Base-by-base conservation (phyloP, 2,888 invertebrate species). In the Cryptus armator region DNA sequence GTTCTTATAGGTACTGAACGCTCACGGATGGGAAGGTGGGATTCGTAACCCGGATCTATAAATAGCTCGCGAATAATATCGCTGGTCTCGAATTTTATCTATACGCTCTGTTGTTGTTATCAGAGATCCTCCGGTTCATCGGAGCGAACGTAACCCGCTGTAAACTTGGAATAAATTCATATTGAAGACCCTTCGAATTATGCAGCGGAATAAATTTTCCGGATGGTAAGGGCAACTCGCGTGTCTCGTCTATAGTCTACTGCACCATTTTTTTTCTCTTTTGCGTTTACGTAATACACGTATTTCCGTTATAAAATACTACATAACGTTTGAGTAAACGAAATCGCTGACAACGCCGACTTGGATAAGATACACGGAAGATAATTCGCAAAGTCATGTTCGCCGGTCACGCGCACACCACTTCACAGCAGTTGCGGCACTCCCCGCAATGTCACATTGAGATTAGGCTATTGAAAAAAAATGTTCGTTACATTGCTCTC, bases 1-100 rank as follows among this genome's bases (percentile, higher is more conserved):
- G 46, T 62, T 59, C 56, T 74, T 19, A 46, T 59, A 62, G 29
- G 59, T 29, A 46, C 29, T n/a, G 62, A 29, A 37, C 37, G 46
- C 62, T 46, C 74, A 32, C 62, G 59, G 46, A 10, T 0, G 29
- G 29, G 5, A 74, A 29, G 46, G 74, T 19, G 37, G 62, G 29
- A 46, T 59, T 46, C 16, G 29, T 14, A 14, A n/a, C 14, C 29
- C 46, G 0, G 7, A 4, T 24, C 74, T 16, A 74, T 24, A 46
- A 74, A 74, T 74, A 74, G 12, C 29, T 14, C 29, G 0, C 46
- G 14, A 44, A 53, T 0, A n/a, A 44, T 56, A 46, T 46, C 56
- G 24, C 1, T 19, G 24, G 19, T 19, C 19, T 53, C 56, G 10
- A 10, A 24, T 56, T 24, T 56, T 10, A 3, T 12, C 56, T 19